Conservation (phyloP, 1,140 invertebrate genomes). For the Procambarus virginalis region DNA sequence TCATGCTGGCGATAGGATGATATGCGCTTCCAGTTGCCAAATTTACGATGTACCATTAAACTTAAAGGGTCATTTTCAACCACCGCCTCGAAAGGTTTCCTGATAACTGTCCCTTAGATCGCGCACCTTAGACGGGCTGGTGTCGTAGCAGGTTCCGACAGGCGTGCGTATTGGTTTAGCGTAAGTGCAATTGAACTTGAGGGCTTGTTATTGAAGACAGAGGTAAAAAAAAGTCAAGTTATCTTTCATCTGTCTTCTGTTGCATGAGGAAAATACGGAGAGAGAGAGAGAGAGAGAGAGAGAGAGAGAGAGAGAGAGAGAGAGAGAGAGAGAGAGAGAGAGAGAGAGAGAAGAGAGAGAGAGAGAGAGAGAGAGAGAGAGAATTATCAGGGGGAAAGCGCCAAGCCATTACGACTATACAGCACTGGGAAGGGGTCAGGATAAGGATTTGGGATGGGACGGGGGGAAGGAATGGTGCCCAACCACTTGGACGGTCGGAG, state of each 20-base stretch:
- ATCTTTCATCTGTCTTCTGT: constrained; percentile 55
- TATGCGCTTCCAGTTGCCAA: constrained; percentile 65
- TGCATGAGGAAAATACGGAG: constrained; percentile 58
- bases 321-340: constrained; percentile 30
- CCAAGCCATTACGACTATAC: no score
- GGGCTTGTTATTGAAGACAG: neutral
- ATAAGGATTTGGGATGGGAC: no score
- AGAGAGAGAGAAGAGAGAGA: neutral
- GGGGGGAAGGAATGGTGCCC: no score
- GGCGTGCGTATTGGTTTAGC: neutral
- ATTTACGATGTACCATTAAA: constrained; percentile 65
- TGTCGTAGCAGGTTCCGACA: constrained; percentile 7
- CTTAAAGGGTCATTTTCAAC: constrained; percentile 66
- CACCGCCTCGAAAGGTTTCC: constrained; percentile 40
- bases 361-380: no score
- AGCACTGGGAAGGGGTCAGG: no score
- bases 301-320: constrained; percentile 17
- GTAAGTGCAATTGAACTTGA: neutral
- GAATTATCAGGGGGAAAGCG: no score
- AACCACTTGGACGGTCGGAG: no score
- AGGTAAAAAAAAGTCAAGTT: constrained; percentile 22
- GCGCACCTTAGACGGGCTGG: constrained; percentile 17
- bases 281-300: neutral
- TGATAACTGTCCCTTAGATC: constrained; percentile 18
- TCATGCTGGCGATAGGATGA: constrained; percentile 60